Conservation (phyloP, 2,113 vertebrate species). For the Cathartes aura region DNA sequence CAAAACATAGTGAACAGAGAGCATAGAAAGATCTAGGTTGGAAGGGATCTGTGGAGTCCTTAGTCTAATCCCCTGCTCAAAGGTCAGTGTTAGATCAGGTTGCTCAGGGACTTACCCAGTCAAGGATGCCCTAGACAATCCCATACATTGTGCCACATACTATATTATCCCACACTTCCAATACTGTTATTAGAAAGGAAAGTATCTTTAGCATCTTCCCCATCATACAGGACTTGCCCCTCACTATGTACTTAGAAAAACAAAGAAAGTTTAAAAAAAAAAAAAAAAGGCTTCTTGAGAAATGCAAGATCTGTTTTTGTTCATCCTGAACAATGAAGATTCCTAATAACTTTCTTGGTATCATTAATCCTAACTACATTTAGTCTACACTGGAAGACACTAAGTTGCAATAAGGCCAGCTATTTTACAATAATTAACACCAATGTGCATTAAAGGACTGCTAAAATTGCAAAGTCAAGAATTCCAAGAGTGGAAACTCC, state of each 20-base stretch:
- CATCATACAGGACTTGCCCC: background rate
- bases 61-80: background rate
- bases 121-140: background rate
- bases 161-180: background rate
- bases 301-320: background rate
- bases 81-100: background rate
- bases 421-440: background rate
- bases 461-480: background rate
- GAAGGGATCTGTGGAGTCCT: background rate
- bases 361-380: background rate
- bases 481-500: background rate
- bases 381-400: background rate
- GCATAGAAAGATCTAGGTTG: background rate
- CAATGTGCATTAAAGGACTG: background rate
- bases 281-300: background rate
- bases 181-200: background rate
- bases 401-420: background rate
- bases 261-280: background rate
- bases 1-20: background rate
- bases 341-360: background rate
- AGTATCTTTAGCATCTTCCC: background rate
- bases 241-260: background rate
- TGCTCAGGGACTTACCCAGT: background rate
- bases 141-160: accelerated
- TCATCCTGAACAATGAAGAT: background rate